Evolutionary conservation across 2,888 invertebrate species (phyloP).

Genomic region (Papilio demoleus): DNA sequence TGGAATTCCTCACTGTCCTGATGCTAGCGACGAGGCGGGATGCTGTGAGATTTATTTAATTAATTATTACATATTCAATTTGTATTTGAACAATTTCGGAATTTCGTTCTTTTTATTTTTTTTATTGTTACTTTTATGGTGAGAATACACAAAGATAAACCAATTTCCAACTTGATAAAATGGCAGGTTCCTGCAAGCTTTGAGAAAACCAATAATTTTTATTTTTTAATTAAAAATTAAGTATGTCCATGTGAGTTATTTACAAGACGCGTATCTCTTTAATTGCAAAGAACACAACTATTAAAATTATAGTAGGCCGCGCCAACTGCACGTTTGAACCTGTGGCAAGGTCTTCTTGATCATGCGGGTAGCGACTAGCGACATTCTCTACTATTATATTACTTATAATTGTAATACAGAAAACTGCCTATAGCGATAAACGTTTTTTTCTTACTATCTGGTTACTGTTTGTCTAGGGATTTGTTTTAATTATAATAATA

Average conservation of each 20-base stretch:
- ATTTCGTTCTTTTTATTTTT: not conserved
- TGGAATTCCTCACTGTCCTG: conserved; percentile 92
- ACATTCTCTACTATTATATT: not conserved
- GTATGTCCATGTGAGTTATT: not conserved
- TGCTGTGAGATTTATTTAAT: conserved; percentile 86
- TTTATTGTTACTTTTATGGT: not conserved
- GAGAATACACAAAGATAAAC: not conserved
- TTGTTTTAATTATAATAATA: not conserved
- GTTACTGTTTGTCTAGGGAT: not conserved
- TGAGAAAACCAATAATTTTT: not conserved
- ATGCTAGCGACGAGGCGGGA: conserved; percentile 93
- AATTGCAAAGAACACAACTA: not conserved
- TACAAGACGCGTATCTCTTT: not conserved
- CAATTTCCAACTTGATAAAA: no score
- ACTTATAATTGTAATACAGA: not conserved
- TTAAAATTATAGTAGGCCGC: conserved; percentile 17
- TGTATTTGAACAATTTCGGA: not conserved
- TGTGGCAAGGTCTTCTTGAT: conserved; percentile 1
- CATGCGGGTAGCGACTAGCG: conserved; percentile 23
- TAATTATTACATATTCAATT: not conserved
- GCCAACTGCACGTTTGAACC: conserved; percentile 1
- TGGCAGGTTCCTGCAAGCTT: not conserved
- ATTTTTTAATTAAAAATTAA: not conserved
- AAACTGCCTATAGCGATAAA: not conserved
- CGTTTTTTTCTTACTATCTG: no score